These are phyloP conservation scores for Dolichallabes microphthalmus DNA, from an alignment of 2,113 vertebrate genomes.

Conservation along the genomic window DNA sequence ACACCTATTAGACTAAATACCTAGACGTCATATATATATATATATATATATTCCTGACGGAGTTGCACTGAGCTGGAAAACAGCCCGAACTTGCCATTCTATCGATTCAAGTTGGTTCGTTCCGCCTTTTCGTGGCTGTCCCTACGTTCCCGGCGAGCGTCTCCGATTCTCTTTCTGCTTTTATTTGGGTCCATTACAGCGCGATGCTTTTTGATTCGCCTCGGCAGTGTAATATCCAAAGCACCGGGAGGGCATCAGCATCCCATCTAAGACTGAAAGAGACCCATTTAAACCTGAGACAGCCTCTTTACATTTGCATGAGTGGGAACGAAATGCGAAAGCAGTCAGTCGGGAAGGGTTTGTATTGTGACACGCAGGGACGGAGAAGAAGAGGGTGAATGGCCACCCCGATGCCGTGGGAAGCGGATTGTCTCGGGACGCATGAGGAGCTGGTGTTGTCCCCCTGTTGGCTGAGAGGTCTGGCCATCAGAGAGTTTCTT, in stretches of 20 bases:
- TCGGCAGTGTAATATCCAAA: constrained; percentile 66
- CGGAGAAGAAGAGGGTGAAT: constrained; percentile 3
- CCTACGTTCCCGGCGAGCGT: constrained; percentile 44
- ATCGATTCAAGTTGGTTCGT: constrained; percentile 58
- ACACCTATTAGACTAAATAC: constrained; percentile 38
- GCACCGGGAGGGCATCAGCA: constrained; percentile 44
- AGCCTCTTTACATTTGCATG: constrained; percentile 65
- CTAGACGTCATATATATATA: constrained; percentile 35
- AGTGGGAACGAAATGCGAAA: constrained; percentile 58
- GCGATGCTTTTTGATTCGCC: constrained; percentile 68
- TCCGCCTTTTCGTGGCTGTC: constrained; percentile 39
- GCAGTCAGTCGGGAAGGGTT: not conserved
- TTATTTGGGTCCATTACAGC: constrained; percentile 65
- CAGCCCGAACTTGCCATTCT: constrained; percentile 53
- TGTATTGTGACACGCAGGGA: constrained; percentile 15
- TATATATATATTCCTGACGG: no score
- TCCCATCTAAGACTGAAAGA: constrained; percentile 42
- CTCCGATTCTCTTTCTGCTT: constrained; percentile 56
- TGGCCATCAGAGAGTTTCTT: not conserved
- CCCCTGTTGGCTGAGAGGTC: not conserved
- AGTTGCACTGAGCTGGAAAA: constrained; percentile 41
- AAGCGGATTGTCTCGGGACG: constrained; percentile 16
- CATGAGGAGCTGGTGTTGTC: constrained; percentile 23
- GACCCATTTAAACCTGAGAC: constrained; percentile 43
- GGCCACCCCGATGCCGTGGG: constrained; percentile 28